These are phyloP conservation scores for Glaucomys volans DNA, from an alignment of 2,113 vertebrate genomes.

Conservation along the genomic window DNA sequence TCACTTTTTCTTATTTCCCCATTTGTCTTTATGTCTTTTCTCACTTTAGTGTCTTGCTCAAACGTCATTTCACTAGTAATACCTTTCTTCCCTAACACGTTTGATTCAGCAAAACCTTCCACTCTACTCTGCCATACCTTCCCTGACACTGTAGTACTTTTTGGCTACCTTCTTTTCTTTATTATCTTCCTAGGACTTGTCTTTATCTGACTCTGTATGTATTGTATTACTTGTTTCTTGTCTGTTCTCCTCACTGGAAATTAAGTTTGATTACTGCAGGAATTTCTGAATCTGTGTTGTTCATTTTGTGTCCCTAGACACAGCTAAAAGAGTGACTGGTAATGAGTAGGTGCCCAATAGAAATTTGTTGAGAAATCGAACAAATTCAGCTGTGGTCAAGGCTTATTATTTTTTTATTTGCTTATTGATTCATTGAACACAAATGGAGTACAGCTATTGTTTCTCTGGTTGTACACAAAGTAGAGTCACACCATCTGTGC, in stretches of 20 bases:
- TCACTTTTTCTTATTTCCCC: neutral
- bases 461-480: too few species aligned
- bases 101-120: neutral
- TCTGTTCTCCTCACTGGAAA: neutral
- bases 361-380: neutral
- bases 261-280: neutral
- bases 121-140: neutral
- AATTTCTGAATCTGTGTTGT: neutral
- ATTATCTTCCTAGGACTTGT: neutral
- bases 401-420: neutral
- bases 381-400: neutral
- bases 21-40: neutral
- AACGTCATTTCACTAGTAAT: neutral
- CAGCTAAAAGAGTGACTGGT: neutral
- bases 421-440: too few species aligned
- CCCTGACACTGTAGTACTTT: neutral
- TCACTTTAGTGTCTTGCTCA: neutral
- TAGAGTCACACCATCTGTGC: too few species aligned
- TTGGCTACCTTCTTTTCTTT: neutral
- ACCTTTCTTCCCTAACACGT: neutral
- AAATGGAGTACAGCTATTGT: too few species aligned
- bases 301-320: neutral
- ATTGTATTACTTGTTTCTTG: neutral
- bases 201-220: neutral
- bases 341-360: neutral